phyloP scores from a whole-genome alignment of 2,888 invertebrate species.

The Caenorhabditis wallacei region DNA sequence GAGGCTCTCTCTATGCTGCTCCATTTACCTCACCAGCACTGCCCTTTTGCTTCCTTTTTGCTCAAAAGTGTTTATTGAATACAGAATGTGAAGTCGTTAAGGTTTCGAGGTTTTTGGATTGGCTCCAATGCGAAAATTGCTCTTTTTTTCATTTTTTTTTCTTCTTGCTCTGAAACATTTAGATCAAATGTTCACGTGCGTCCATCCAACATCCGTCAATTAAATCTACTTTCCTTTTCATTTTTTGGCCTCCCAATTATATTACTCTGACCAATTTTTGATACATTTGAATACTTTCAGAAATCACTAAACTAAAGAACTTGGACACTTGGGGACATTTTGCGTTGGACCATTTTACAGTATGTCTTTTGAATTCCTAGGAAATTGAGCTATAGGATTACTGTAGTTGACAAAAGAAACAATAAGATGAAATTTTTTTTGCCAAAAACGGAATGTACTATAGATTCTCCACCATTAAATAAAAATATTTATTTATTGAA shows the following conservation, averaged over 20 bases:
- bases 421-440: too few species aligned
- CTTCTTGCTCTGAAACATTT: constrained; percentile 25
- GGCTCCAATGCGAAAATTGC: constrained; percentile 43
- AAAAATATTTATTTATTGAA: too few species aligned
- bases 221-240: constrained; percentile 33
- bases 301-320: background rate
- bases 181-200: constrained; percentile 60
- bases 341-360: constrained; percentile 2
- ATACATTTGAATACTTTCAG: constrained; percentile 8
- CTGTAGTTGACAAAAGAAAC: too few species aligned
- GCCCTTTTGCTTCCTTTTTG: constrained; percentile 37
- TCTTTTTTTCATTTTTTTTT: constrained; percentile 31
- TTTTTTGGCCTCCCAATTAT: constrained; percentile 33
- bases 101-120: constrained; percentile 16
- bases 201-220: constrained; percentile 25
- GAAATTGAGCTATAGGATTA: too few species aligned
- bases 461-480: too few species aligned
- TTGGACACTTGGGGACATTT: background rate
- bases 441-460: too few species aligned
- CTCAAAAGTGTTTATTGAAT: constrained; percentile 63
- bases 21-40: constrained; percentile 50
- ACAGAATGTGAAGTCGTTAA: constrained; percentile 63
- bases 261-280: background rate
- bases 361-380: background rate
- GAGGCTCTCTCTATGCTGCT: constrained; percentile 24